These are phyloP conservation scores for Pollenia griseotomentosa DNA, from an alignment of 2,888 invertebrate species.

Conservation along the genomic window DNA sequence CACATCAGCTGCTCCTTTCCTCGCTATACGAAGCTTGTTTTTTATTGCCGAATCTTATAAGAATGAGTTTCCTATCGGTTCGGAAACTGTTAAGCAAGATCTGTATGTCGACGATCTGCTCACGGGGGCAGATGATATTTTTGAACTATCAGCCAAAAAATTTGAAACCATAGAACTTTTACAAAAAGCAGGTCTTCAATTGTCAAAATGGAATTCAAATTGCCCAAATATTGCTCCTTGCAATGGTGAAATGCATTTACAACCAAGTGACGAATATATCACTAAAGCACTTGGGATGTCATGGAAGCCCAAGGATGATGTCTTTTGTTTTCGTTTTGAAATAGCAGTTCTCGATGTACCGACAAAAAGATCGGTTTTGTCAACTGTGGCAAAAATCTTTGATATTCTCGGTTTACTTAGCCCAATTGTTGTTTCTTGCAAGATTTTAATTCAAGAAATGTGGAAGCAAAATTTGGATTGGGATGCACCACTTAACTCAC, in stretches of 20 bases:
- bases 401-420: conserved; percentile 57
- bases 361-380: conserved; percentile 44
- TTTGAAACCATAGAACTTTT: conserved; percentile 6
- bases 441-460: conserved; percentile 71
- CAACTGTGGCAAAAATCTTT: conserved; percentile 60
- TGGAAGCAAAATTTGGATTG: conserved; percentile 64
- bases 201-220: conserved; percentile 47
- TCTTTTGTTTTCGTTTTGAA: conserved; percentile 43
- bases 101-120: conserved; percentile 37
- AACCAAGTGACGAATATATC: conserved; percentile 12
- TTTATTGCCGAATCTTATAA: conserved; percentile 42
- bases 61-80: conserved; percentile 14
- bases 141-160: neutral
- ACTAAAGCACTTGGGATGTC: conserved; percentile 44
- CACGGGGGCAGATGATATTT: conserved; percentile 15
- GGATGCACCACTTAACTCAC: conserved; percentile 18
- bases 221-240: neutral
- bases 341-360: conserved; percentile 41
- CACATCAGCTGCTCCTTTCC: conserved; percentile 53
- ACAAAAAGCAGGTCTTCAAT: conserved; percentile 16
- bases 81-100: conserved; percentile 6
- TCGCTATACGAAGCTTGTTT: conserved; percentile 49
- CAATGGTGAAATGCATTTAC: neutral
- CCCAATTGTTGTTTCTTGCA: conserved; percentile 65
- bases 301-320: conserved; percentile 12